These are phyloP conservation scores for Neopelma chrysocephalum DNA, from an alignment of 2,797 vertebrate genomes.

Conservation along the genomic window DNA sequence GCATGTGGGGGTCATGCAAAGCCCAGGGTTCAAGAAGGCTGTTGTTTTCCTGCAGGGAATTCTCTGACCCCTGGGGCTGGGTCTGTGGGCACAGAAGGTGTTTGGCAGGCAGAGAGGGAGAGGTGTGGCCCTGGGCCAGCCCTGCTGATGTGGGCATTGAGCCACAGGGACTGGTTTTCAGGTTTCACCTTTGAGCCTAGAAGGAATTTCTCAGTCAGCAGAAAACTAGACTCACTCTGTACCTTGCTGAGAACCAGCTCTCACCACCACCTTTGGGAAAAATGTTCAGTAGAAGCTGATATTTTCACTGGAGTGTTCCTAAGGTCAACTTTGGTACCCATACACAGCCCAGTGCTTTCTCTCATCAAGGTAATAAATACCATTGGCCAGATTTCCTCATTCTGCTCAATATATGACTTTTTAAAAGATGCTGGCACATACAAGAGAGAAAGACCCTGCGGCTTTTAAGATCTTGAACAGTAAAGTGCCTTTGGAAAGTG, in stretches of 20 bases:
- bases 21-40: background rate
- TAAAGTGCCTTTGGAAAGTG: background rate
- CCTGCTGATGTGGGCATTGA: accelerated
- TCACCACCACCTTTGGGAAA: background rate
- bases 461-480: background rate
- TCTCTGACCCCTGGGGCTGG: accelerated
- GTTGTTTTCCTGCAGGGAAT: background rate
- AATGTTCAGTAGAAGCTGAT: background rate
- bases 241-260: background rate
- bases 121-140: accelerated
- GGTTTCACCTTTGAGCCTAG: background rate
- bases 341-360: background rate
- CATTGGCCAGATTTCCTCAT: background rate
- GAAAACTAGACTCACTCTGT: background rate
- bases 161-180: background rate
- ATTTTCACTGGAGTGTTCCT: background rate
- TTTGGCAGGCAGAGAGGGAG: background rate
- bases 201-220: background rate
- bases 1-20: accelerated
- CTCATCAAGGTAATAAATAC: background rate
- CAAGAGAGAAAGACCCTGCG: background rate
- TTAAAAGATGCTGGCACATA: background rate
- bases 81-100: background rate
- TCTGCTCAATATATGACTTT: background rate
- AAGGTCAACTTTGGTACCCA: background rate